Evolutionary conservation across 2,797 vertebrate species (phyloP).

Genomic region (Chelonia mydas): DNA sequence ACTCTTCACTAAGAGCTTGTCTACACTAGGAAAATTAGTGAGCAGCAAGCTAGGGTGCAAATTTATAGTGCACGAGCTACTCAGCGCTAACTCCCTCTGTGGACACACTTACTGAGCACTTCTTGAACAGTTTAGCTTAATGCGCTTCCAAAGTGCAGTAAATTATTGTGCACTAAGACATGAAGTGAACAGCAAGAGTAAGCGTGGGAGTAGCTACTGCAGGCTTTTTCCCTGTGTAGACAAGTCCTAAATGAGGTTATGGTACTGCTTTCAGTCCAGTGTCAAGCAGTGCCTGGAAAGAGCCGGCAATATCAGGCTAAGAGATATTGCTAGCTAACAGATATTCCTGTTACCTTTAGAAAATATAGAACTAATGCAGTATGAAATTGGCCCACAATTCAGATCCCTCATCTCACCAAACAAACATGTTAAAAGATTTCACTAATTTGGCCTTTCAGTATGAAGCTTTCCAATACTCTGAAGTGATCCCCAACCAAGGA

Average conservation of each 20-base stretch:
- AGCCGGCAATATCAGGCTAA: constrained; percentile 23
- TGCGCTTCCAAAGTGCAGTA: background rate
- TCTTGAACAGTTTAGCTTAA: background rate
- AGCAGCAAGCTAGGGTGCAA: background rate
- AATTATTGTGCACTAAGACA: background rate
- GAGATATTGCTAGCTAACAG: background rate
- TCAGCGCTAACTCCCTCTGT: background rate
- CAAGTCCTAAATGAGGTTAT: background rate
- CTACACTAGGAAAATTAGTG: background rate
- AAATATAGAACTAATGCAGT: constrained; percentile 25
- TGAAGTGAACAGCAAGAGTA: background rate
- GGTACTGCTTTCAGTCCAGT: background rate
- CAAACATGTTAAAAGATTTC: background rate
- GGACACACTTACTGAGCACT: background rate
- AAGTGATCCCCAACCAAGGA: fast-evolving
- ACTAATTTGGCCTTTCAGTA: background rate
- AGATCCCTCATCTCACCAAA: background rate
- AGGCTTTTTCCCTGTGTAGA: background rate
- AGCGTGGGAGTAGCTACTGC: background rate
- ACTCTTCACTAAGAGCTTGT: background rate
- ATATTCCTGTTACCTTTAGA: background rate
- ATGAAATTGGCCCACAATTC: constrained; percentile 12
- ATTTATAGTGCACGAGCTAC: background rate
- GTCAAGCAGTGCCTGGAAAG: background rate
- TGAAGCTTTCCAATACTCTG: background rate